A percentile compares a stretch with the other conserved stretches of the same genome.
These are phyloP conservation scores for Drosophila nikananu DNA, from an alignment of 1,140 invertebrate species.

Conservation along the genomic window DNA sequence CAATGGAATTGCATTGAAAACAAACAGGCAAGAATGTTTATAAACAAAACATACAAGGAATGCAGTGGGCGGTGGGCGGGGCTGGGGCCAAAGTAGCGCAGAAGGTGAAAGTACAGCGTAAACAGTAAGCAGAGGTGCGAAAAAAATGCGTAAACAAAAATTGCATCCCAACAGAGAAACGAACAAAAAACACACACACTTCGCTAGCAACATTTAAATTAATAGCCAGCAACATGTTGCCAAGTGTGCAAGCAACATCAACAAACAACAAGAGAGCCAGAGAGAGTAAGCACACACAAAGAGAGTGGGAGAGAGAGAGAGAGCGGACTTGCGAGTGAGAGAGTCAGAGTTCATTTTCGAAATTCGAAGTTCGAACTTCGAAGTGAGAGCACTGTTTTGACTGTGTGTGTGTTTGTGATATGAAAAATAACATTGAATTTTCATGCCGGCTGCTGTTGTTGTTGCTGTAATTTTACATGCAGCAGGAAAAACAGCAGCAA, in stretches of 20 bases:
- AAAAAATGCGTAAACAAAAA: conserved; percentile 70
- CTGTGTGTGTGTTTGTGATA: conserved; percentile 14
- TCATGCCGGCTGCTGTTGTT: conserved; percentile 49
- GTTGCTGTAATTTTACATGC: conserved; percentile 69
- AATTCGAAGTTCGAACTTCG: conserved; percentile 53
- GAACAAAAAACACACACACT: background rate
- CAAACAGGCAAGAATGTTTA: conserved; percentile 75
- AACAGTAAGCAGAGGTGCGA: conserved; percentile 68
- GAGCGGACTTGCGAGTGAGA: background rate
- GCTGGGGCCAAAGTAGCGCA: conserved; percentile 26
- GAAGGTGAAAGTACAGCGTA: conserved; percentile 69
- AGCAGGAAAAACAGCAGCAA: conserved; percentile 67
- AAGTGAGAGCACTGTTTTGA: conserved; percentile 13
- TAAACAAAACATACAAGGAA: conserved; percentile 72
- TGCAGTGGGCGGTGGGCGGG: conserved; percentile 20
- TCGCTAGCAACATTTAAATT: conserved; percentile 42
- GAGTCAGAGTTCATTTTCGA: conserved; percentile 65
- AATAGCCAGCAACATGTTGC: conserved; percentile 49
- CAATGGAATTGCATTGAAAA: conserved; percentile 76
- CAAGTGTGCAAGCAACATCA: conserved; percentile 16
- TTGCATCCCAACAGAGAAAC: conserved; percentile 34
- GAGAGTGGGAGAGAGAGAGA: background rate
- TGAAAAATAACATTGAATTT: conserved; percentile 60
- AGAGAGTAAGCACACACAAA: conserved; percentile 2
- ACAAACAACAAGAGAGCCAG: conserved; percentile 13